These are phyloP conservation scores for Cheilosia impressa DNA, from an alignment of 2,888 invertebrate genomes.

Conservation along the genomic window DNA sequence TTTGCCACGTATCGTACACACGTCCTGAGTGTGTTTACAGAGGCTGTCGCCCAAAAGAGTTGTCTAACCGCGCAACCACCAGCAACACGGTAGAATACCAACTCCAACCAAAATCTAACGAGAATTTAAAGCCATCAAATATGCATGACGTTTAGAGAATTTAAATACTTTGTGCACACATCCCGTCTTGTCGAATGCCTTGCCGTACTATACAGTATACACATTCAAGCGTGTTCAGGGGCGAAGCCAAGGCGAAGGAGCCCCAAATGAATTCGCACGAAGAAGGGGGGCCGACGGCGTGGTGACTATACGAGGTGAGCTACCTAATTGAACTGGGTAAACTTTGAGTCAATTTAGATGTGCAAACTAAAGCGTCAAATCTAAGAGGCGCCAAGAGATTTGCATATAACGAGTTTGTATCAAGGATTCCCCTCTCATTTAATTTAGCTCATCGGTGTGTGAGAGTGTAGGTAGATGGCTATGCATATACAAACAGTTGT, in stretches of 20 bases:
- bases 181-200: slow-evolving; percentile 16
- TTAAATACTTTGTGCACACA: slow-evolving; percentile 60
- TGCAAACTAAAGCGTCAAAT: slow-evolving; percentile 67
- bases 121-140: slow-evolving; percentile 56
- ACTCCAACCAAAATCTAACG: slow-evolving; percentile 22
- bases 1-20: slow-evolving; percentile 9
- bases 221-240: slow-evolving; percentile 43
- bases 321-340: slow-evolving; percentile 72
- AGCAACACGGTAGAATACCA: background rate
- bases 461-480: background rate
- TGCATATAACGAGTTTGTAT: slow-evolving; percentile 55
- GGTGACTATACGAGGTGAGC: slow-evolving; percentile 31
- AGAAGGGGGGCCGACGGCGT: background rate
- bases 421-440: slow-evolving; percentile 35
- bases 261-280: slow-evolving; percentile 26
- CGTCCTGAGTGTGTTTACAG: slow-evolving; percentile 16
- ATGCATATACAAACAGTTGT: slow-evolving; percentile 5
- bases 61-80: slow-evolving; percentile 5
- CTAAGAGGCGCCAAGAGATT: slow-evolving; percentile 73
- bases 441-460: slow-evolving; percentile 33
- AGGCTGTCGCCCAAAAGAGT: slow-evolving; percentile 7
- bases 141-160: slow-evolving; percentile 59
- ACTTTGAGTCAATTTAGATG: slow-evolving; percentile 70
- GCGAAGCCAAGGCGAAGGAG: slow-evolving; percentile 16
- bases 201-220: slow-evolving; percentile 5